Base-by-base conservation (phyloP, 2,113 vertebrate species). In the Sebastes schlegelii region DNA sequence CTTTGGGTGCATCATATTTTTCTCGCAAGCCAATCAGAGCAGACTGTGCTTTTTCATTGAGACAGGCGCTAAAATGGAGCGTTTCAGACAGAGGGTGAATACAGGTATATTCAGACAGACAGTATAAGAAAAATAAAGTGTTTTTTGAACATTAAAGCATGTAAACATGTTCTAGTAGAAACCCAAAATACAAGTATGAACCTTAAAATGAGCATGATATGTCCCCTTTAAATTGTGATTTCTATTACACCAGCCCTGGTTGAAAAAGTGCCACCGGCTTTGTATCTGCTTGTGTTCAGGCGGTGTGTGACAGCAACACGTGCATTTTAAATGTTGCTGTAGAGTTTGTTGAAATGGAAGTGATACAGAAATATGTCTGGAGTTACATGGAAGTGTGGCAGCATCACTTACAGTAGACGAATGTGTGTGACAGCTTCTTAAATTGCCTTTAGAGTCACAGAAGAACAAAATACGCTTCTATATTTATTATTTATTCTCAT, bases 401-500 rank as follows among this genome's bases (percentile, higher is more conserved):
- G 6, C 55, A 48, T 73, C 13, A 19, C 8, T 26, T 48, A 17
- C 11, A 58, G 21, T 58, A 5, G 55, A 40, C 26, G 3, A 14
- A 60, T 49, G 12, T 40, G n/a, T 71, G 48, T 43, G 23, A 42
- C 3, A 6, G 23, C 17, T 23, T 49, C 26, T 43, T 4, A 71
- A 34, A 34, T 34, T 34, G 34, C 34, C 34, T 34, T 34, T 34
- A 34, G 34, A 34, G 34, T 34, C 34, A 34, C 34, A 34, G 34
- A 34, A 34, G 34, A 34, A 34, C 3, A 4, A 34, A 34, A 34
- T 1, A 45, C 48, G 34, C 61, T 12, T 49, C 23, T 4, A 0
- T 23, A 48, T 77, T 34, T 26, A 42, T 52, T 62, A 66, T 82
- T 63, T 9, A 78, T 62, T 40, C 60, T 48, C 4, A 23, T 77